These are phyloP conservation scores for Gymnoscopelus braueri DNA, from an alignment of 2,797 vertebrate genomes.

Conservation along the genomic window DNA sequence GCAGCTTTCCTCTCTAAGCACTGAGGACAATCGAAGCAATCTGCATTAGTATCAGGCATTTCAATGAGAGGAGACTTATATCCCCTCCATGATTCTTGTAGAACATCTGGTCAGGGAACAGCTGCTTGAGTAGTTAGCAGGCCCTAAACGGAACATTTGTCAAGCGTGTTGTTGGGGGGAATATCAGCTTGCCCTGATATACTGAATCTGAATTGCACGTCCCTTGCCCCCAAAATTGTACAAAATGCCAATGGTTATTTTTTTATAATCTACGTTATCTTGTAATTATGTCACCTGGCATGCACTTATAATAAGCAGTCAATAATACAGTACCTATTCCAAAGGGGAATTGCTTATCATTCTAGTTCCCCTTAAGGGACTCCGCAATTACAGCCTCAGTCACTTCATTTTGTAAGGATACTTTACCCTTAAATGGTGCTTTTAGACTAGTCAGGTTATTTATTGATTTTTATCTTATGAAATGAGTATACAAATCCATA, in stretches of 20 bases:
- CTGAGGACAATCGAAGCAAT: constrained; percentile 71
- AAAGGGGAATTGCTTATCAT: constrained; percentile 61
- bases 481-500: constrained; percentile 78
- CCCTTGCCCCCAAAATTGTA: constrained; percentile 67
- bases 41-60: constrained; percentile 57
- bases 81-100: constrained; percentile 35
- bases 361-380: constrained; percentile 81
- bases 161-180: constrained; percentile 5
- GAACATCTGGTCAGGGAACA: constrained; percentile 52
- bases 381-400: constrained; percentile 89
- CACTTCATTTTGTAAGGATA: constrained; percentile 85
- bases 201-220: constrained; percentile 78
- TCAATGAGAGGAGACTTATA: constrained; percentile 50
- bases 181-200: constrained; percentile 52
- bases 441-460: constrained; percentile 94
- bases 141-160: constrained; percentile 51
- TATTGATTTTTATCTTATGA: constrained; percentile 83
- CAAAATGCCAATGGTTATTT: constrained; percentile 65
- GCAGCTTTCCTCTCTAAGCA: constrained; percentile 56
- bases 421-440: constrained; percentile 92
- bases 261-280: constrained; percentile 56
- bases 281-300: constrained; percentile 72
- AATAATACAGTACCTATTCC: constrained; percentile 60
- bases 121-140: constrained; percentile 52
- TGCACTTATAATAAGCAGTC: constrained; percentile 70